phyloP scores from a whole-genome alignment of 2,888 invertebrate genomes.

The Watsonalla cultraria region DNA sequence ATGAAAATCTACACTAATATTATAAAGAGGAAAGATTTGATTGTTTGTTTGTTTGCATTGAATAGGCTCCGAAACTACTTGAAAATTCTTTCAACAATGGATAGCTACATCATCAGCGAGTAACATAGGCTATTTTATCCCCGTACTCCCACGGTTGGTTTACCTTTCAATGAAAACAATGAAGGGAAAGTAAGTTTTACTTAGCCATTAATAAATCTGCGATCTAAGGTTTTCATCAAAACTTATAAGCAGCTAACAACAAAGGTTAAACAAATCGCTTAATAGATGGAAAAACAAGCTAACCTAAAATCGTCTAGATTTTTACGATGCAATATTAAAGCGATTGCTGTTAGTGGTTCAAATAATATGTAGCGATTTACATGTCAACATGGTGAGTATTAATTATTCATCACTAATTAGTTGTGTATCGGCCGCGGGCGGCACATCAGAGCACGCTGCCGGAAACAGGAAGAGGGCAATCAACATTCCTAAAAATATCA shows the following conservation, averaged over 20 bases:
- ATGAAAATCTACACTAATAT: no score
- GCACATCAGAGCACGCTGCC: slow-evolving; percentile 64
- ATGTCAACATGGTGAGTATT: slow-evolving; percentile 53
- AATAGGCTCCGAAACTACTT: no score
- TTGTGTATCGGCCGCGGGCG: slow-evolving; percentile 49
- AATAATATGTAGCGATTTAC: slow-evolving; percentile 35
- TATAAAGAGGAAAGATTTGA: no score
- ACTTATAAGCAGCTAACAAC: background rate
- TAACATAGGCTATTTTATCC: no score
- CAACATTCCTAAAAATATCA: slow-evolving; percentile 78
- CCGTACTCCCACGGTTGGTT: no score
- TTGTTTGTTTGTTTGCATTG: no score
- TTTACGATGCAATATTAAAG: slow-evolving; percentile 10
- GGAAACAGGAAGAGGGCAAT: slow-evolving; percentile 77
- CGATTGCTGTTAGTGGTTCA: slow-evolving; percentile 2
- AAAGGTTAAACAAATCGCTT: background rate
- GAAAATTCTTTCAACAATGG: no score
- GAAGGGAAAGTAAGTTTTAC: no score
- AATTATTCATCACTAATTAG: slow-evolving; percentile 72
- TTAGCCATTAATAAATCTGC: no score
- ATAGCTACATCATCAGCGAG: no score
- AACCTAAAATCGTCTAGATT: slow-evolving; percentile 11
- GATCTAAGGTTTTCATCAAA: background rate
- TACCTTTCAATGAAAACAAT: no score
- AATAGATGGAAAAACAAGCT: background rate